A percentile compares a stretch with the other conserved stretches of the same genome.
These are phyloP conservation scores for Sinopyrophorus schimmeli DNA, from an alignment of 2,888 invertebrate species.

Conservation along the genomic window DNA sequence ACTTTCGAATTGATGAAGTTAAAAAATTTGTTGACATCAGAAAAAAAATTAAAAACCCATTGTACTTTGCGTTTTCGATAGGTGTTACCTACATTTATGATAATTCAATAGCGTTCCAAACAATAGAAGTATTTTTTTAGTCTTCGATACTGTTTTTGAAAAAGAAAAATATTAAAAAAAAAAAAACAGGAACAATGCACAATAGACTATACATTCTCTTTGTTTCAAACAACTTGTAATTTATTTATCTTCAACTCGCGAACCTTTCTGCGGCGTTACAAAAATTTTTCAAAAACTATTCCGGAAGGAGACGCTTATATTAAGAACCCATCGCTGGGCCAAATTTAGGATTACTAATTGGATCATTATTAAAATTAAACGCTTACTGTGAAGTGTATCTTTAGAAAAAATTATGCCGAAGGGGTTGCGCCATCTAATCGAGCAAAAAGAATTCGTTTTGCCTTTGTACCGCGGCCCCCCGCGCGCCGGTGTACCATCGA, in stretches of 20 bases:
- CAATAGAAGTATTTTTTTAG: constrained; percentile 32
- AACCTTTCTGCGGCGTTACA: constrained; percentile 20
- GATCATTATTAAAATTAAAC: constrained; percentile 5
- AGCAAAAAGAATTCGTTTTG: no score
- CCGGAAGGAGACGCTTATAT: constrained; percentile 25
- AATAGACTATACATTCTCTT: constrained; percentile 17
- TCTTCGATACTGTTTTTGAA: no score
- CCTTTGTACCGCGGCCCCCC: no score
- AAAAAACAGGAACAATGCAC: constrained; percentile 27
- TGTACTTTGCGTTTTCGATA: constrained; percentile 30
- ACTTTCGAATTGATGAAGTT: constrained; percentile 33
- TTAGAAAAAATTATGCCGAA: no score
- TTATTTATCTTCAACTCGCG: constrained; percentile 11
- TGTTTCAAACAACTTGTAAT: constrained; percentile 12
- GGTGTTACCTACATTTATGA: constrained; percentile 30
- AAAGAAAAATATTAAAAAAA: no score
- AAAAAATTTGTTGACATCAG: no score
- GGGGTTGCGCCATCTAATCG: no score
- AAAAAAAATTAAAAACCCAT: no score
- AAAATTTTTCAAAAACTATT: constrained; percentile 16
- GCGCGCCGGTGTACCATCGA: no score
- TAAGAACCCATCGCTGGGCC: constrained; percentile 21
- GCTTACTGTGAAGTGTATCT: constrained; percentile 17
- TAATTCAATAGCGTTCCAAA: constrained; percentile 32
- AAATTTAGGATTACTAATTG: constrained; percentile 15